These are phyloP conservation scores for Lepilemur septentrionalis DNA, from an alignment of 2,797 vertebrate species.

Conservation along the genomic window DNA sequence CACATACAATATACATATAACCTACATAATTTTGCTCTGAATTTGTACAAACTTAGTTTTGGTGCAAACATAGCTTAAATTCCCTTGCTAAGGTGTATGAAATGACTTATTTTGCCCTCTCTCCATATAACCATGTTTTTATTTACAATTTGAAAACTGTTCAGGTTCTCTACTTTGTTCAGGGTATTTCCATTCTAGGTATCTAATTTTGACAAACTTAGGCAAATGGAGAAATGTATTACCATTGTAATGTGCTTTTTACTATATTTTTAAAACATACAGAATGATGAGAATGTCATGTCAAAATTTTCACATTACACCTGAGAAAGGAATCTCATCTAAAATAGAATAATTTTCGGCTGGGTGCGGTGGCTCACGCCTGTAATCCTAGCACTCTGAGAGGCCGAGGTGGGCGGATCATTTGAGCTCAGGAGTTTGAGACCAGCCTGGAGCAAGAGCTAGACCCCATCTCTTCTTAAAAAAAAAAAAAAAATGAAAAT, in stretches of 20 bases:
- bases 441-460: too few species aligned
- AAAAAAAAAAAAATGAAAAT: too few species aligned
- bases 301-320: constrained; percentile 12
- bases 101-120: not conserved
- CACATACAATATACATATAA: not conserved
- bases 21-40: not conserved
- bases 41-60: constrained; percentile 6
- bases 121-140: not conserved
- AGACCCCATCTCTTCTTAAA: too few species aligned
- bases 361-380: too few species aligned
- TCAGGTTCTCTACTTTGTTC: not conserved
- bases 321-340: constrained; percentile 29
- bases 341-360: constrained; percentile 25
- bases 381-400: too few species aligned
- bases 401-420: too few species aligned
- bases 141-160: not conserved
- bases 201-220: constrained; percentile 39
- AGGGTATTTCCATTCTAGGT: constrained; percentile 28
- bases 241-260: not conserved
- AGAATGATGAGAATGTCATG: not conserved
- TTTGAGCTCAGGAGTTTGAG: too few species aligned
- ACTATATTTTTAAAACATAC: not conserved
- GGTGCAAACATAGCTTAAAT: not conserved
- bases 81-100: not conserved
- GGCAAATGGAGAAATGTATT: not conserved